These are phyloP conservation scores for Graphium colonna DNA, from an alignment of 2,888 invertebrate species.

Conservation along the genomic window DNA sequence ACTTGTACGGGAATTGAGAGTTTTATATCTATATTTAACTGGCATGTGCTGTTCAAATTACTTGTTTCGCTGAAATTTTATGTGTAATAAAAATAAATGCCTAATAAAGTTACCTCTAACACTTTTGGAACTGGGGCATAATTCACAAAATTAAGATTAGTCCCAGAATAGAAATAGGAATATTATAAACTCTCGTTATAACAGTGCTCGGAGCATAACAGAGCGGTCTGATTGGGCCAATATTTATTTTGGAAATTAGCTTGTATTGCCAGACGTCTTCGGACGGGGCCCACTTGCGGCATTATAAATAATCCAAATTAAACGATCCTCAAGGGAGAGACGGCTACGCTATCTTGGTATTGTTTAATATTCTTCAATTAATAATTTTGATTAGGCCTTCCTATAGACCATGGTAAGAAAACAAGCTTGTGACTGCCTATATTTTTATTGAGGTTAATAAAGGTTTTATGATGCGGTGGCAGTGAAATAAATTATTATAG, in stretches of 20 bases:
- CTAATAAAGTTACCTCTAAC: too few relatives aligned
- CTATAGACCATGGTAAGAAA: slow-evolving; percentile 19
- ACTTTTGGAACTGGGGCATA: too few relatives aligned
- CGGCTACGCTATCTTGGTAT: slow-evolving; percentile 44
- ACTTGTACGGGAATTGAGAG: too few relatives aligned
- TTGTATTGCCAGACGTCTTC: slow-evolving; percentile 54
- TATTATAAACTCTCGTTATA: slow-evolving; percentile 22
- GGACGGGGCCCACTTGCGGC: slow-evolving; percentile 41
- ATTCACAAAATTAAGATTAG: slow-evolving; percentile 3
- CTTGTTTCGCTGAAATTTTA: background rate
- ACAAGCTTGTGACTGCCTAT: slow-evolving; percentile 18
- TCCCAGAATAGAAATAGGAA: slow-evolving; percentile 12
- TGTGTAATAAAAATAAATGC: background rate
- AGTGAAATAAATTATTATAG: too few relatives aligned
- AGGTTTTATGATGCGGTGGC: background rate
- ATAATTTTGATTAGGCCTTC: slow-evolving; percentile 57
- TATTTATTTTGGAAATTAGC: slow-evolving; percentile 79
- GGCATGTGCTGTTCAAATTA: too few relatives aligned
- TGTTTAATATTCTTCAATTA: slow-evolving; percentile 69
- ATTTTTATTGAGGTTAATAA: slow-evolving; percentile 9
- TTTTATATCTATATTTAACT: too few relatives aligned
- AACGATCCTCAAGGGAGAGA: slow-evolving; percentile 54
- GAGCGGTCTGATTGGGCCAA: slow-evolving; percentile 62
- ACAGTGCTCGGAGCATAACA: slow-evolving; percentile 26
- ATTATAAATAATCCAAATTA: slow-evolving; percentile 72